Evolutionary conservation across 2,113 vertebrate genomes (phyloP).

Genomic region (Tursiops truncatus): DNA sequence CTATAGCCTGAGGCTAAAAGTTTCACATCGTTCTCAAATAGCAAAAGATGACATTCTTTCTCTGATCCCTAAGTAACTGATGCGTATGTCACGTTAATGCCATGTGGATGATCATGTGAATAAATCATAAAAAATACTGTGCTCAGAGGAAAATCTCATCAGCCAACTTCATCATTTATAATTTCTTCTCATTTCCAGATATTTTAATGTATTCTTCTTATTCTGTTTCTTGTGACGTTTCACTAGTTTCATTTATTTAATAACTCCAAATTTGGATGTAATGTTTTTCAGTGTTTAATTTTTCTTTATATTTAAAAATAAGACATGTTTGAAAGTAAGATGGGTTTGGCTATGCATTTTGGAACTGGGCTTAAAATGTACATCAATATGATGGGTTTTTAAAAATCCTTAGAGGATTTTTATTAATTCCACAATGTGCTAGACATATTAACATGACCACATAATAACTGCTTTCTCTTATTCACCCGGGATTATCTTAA

Average conservation of each 20-base stretch:
- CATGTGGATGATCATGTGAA: background rate
- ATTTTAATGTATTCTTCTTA: slow-evolving; percentile 52
- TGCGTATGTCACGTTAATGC: background rate
- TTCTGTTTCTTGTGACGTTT: slow-evolving; percentile 36
- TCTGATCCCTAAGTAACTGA: slow-evolving; percentile 44
- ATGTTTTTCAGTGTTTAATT: background rate
- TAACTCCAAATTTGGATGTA: background rate
- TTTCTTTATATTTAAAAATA: slow-evolving; percentile 27
- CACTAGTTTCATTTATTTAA: slow-evolving; percentile 7
- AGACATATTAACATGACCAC: background rate
- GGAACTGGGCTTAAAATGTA: background rate
- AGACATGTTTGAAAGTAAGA: background rate
- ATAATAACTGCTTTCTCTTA: background rate
- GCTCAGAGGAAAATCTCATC: slow-evolving; percentile 52
- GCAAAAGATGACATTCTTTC: slow-evolving; percentile 38
- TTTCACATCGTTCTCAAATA: background rate
- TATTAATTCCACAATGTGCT: background rate
- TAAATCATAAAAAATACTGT: slow-evolving; percentile 54
- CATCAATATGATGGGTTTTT: background rate
- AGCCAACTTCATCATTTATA: background rate
- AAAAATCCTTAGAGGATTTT: background rate
- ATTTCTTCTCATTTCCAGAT: slow-evolving; percentile 42
- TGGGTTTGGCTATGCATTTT: background rate
- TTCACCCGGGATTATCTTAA: background rate
- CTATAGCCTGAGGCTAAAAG: background rate